phyloP scores from a whole-genome alignment of 2,113 vertebrate genomes.

The Phylloscopus whistleri region DNA sequence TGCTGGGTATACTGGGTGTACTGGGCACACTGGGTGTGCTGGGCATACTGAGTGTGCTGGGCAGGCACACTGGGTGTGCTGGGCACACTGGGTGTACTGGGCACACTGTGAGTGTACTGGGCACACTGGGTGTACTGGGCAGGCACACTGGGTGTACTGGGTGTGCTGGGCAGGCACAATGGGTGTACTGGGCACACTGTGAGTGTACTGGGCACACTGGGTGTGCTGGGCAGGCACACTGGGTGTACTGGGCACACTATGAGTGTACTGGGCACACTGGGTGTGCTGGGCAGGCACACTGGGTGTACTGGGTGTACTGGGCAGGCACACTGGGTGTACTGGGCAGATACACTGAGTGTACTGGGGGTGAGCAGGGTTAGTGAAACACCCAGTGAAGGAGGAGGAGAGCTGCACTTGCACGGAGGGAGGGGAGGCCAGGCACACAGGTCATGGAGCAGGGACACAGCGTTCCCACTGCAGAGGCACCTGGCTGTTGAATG shows the following conservation, averaged over 20 bases:
- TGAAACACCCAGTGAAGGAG: not conserved
- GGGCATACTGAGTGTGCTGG: too few relatives aligned
- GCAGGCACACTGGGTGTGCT: not conserved
- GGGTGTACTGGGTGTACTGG: not conserved
- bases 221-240: not conserved
- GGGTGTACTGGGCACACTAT: not conserved
- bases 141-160: not conserved
- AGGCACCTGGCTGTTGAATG: not conserved
- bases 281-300: not conserved
- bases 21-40: too few relatives aligned
- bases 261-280: not conserved
- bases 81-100: too few relatives aligned
- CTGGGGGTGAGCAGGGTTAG: not conserved
- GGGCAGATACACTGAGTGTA: not conserved
- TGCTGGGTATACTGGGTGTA: too few relatives aligned
- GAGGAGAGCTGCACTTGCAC: rapidly evolving
- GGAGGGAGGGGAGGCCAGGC: not conserved
- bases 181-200: too few relatives aligned
- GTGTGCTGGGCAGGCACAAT: too few relatives aligned
- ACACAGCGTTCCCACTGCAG: rapidly evolving
- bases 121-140: too few relatives aligned
- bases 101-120: too few relatives aligned
- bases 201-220: not conserved
- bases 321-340: not conserved
- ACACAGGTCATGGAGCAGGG: not conserved